Evolutionary conservation across 2,888 invertebrate genomes (phyloP), one percentile per base, ranked within the genome.

Genomic region (Campoplex nolae): DNA sequence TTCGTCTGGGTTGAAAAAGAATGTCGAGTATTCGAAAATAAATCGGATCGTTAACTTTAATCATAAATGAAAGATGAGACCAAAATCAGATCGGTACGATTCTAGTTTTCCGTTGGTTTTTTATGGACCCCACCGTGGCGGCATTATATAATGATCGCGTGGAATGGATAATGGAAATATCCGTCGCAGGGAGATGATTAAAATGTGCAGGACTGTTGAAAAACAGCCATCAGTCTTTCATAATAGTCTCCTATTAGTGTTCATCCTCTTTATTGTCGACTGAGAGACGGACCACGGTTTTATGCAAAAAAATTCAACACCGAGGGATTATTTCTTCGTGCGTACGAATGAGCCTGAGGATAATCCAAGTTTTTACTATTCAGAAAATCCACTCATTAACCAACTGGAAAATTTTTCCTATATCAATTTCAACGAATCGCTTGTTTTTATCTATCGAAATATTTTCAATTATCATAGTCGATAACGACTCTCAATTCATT

Each of bases 171-270:
- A 45, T 13, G 45, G 45, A 11, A 71, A 76, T 75, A 68, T 28
- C 42, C 18, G 75, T 48, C 70, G 45, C n/a, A 23, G 80, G 23
- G 48, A 84, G 75, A 80, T 38, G 80, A 71, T 28, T 42, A 18
- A 76, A 23, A 65, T 70, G 54, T 23, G 54, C 48, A 54, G 75
- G 75, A 62, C 80, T 80, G 76, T 62, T 80, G 71, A 16, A 6
- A 76, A 84, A 71, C 71, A 85, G 81, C 71, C 77, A 81, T 54
- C 65, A 65, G 51, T 56, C 81, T 58, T 32, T n/a, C 48, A 81
- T 67, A 76, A 58, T 38, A 32, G 1, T 13, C 65, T 42, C 67
- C 35, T 45, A 13, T 7, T n/a, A 32, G 23, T 76, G 18, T 71
- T 51, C 45, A 23, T 51, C 45, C 54, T 45, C 23, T 58, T 7